Base-by-base conservation (phyloP, 1,140 invertebrate species). In the Orius insidiosus region DNA sequence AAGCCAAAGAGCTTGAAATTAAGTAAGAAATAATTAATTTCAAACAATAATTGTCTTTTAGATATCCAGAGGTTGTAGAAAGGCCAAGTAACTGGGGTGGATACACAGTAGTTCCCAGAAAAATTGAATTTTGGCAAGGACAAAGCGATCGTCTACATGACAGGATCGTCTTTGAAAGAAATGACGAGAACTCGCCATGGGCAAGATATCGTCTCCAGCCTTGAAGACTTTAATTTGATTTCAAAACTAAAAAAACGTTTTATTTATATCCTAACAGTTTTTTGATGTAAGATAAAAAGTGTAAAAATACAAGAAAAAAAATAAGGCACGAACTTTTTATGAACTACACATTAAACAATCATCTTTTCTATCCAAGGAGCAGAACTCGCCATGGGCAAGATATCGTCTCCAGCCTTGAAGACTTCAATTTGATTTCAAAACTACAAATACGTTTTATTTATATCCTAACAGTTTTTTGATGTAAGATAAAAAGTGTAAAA, bases 51-150 rank as follows among this genome's bases (percentile, higher is more conserved):
- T n/a, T n/a, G n/a, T n/a, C n/a, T n/a, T n/a, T 9, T n/a, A n/a
- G 35, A 10, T 36, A 11, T 36, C 14, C 14, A 3, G 35, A 36
- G 9, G 4, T 36, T 9, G 41, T 43, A 5, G 41, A 43, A 31
- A 43, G 30, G 24, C 41, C 41, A n/a, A 30, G 8, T 6, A 24
- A 9, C 24, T 43, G 41, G 41, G 41, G 41, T 52, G 90, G 90
- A 15, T 95, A 79, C 57, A 65, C 78, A n/a, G 70, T 97, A 15
- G 69, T 73, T 45, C 92, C 92, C 32, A 66, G 68, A 47, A 58
- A 66, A 7, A 71, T 94, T 42, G 92, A 97, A 67, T 97, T 97
- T 62, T 97, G 90, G 92, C 89, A 95, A 68, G 92, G 92, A 0
- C 89, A 95, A 62, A 79, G 76, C n/a, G 82, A 86, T 66, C 70